These are phyloP conservation scores for Acyrthosiphon pisum DNA, from an alignment of 1,140 invertebrate species.

Conservation along the genomic window DNA sequence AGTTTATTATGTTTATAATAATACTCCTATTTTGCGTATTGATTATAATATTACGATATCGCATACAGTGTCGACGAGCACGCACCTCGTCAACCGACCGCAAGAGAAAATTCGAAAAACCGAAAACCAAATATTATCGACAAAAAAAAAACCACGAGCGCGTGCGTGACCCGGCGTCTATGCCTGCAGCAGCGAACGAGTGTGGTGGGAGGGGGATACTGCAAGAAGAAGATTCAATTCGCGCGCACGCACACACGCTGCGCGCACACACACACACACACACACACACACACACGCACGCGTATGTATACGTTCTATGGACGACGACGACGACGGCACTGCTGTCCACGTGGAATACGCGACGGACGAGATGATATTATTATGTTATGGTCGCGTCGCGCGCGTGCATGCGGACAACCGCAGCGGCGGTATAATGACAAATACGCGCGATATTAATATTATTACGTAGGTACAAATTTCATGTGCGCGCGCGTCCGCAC, in stretches of 20 bases:
- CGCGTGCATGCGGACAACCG: not conserved
- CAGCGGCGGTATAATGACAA: not conserved
- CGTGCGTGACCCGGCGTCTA: not conserved
- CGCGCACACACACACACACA: not conserved
- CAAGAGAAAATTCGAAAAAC: not conserved
- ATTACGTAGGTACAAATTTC: not conserved
- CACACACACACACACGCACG: not conserved
- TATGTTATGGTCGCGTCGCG: not conserved
- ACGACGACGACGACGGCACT: no score
- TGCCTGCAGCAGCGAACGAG: not conserved
- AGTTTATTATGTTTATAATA: no score
- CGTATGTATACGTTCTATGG: no score
- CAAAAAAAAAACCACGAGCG: not conserved
- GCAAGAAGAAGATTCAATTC: not conserved
- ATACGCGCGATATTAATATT: constrained; percentile 2
- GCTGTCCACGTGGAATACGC: not conserved
- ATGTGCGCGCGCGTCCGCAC: constrained; percentile 32
- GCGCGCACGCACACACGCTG: not conserved
- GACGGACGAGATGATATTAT: not conserved
- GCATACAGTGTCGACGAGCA: not conserved
- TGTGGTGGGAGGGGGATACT: no score
- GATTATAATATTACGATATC: no score
- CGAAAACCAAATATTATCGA: not conserved
- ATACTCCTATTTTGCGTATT: no score
- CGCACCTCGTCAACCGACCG: not conserved